Base-by-base conservation (phyloP, 2,888 invertebrate species). In the Oligia latruncula region DNA sequence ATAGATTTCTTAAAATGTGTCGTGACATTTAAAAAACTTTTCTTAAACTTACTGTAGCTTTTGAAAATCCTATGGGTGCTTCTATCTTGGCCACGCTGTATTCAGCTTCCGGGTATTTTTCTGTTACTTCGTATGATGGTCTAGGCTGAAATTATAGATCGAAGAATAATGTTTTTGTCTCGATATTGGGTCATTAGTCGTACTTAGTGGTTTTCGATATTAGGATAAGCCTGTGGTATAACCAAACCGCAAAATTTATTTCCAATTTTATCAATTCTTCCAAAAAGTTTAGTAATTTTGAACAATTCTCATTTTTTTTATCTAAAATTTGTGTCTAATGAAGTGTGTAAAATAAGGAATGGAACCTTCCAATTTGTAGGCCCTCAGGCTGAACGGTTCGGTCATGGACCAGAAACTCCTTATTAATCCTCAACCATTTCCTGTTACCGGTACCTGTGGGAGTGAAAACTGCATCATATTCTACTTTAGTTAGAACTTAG, bases 21-120 rank as follows among this genome's bases (percentile, higher is more conserved):
- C 8, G 8, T n/a, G 8, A 29, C 1, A 13, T 65, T 5, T 9
- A 3, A 29, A 15, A n/a, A n/a, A 15, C 20, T n/a, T 40, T 70
- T 15, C 8, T 35, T n/a, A 20, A 70, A 91, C 94, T 91, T 90
- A 96, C 96, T 72, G 93, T 91, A 62, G 92, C 82, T 92, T 95
- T 96, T 35, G 96, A 95, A 90, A 96, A 96, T 90, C 96, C 96
- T 77, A 93, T 90, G n/a, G 96, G 96, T 1, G 92, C 81, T 88
- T 95, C 94, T 62, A 96, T 92, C 88, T 95, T 96, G 17, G 94
- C 92, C 74, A 93, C 88, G 65, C 93, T 94, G 80, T 92, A 94
- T 52, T 92, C 81, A 23, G 90, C 88, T 40, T 96, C 96, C 58
- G 91, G 87, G 77, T 93, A 94, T 81, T 94, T 95, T 84, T 96